phyloP scores from a whole-genome alignment of 2,113 vertebrate species.

The Ictalurus punctatus region DNA sequence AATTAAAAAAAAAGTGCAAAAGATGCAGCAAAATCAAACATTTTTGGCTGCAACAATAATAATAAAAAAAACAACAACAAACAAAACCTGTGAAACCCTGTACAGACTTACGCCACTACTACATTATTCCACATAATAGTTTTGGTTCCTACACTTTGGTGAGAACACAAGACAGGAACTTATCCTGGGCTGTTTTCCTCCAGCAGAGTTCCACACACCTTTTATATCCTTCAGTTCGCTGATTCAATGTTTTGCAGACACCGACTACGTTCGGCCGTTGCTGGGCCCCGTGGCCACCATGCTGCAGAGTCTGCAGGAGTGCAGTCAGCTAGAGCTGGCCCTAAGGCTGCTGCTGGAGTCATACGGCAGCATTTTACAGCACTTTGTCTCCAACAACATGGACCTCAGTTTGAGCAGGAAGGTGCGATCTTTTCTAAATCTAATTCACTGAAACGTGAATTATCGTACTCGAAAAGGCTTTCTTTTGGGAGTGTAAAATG shows the following conservation, averaged over 20 bases:
- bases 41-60: too few species aligned
- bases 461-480: too few species aligned
- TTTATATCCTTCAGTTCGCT: neutral
- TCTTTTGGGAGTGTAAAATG: neutral
- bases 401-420: conserved; percentile 66
- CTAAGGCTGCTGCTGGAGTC: conserved; percentile 76
- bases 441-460: neutral
- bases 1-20: too few species aligned
- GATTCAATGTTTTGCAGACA: neutral
- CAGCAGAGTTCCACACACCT: neutral
- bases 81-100: too few species aligned
- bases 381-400: conserved; percentile 80
- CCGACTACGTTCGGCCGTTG: conserved; percentile 75
- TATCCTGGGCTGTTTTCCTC: neutral
- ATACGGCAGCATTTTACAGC: conserved; percentile 82
- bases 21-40: too few species aligned
- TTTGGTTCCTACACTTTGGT: neutral
- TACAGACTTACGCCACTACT: neutral
- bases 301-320: conserved; percentile 87
- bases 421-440: neutral
- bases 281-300: conserved; percentile 73
- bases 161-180: neutral
- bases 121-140: neutral
- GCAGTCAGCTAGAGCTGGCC: conserved; percentile 87
- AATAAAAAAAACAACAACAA: too few species aligned